phyloP scores from a whole-genome alignment of 2,797 vertebrate genomes.

The Neosalanx taihuensis region DNA sequence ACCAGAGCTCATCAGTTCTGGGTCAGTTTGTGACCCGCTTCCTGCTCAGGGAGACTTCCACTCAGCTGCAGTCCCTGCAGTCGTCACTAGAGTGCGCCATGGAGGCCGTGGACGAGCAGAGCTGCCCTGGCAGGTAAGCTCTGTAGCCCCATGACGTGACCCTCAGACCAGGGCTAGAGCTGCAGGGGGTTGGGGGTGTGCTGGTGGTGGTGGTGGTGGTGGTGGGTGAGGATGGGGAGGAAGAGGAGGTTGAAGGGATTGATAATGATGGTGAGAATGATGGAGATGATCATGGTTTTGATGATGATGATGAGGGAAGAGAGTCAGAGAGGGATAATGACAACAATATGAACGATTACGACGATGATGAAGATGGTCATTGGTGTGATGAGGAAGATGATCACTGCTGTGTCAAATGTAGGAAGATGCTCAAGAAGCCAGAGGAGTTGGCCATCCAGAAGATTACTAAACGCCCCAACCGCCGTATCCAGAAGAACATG shows the following conservation, averaged over 20 bases:
- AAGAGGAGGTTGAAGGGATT: no score
- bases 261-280: neutral
- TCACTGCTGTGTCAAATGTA: constrained; percentile 5
- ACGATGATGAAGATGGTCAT: neutral
- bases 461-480: constrained; percentile 70
- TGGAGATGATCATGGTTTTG: neutral
- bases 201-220: neutral
- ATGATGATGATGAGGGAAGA: neutral
- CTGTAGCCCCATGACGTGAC: neutral
- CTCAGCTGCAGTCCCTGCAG: constrained; percentile 88
- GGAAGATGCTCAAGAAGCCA: constrained; percentile 58
- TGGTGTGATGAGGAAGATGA: neutral
- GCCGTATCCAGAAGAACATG: constrained; percentile 80
- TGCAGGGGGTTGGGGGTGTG: neutral
- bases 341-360: neutral
- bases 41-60: constrained; percentile 84
- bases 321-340: neutral
- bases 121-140: constrained; percentile 60
- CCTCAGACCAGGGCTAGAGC: neutral
- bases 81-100: constrained; percentile 85
- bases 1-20: constrained; percentile 83
- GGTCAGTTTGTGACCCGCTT: constrained; percentile 90
- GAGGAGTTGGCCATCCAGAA: constrained; percentile 66
- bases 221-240: neutral
- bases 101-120: constrained; percentile 85